A percentile compares a stretch with the other conserved stretches of the same genome.
phyloP scores from a whole-genome alignment of 2,113 vertebrate species.

The human region GRCh38 chr3:42413501-42414000 shows the following conservation, averaged over 20 bases:
- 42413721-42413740: neutral
- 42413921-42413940: neutral
- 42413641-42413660: neutral
- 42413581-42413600: neutral
- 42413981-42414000: neutral
- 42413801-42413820: neutral
- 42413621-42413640: neutral
- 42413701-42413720: neutral
- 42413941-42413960: neutral
- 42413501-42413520: neutral
- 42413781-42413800: neutral
- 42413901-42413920: neutral
- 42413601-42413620: neutral
- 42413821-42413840: neutral
- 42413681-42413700: neutral
- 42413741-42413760: neutral
- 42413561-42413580: neutral
- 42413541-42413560: neutral
- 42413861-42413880: neutral
- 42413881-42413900: neutral
- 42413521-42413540: neutral
- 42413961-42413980: neutral
- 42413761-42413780: neutral
- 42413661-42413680: neutral
- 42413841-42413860: accelerated